A percentile compares a stretch with the other conserved stretches of the same genome.
Evolutionary conservation across 2,113 vertebrate species (phyloP).

Genomic region (Bos taurus): DNA sequence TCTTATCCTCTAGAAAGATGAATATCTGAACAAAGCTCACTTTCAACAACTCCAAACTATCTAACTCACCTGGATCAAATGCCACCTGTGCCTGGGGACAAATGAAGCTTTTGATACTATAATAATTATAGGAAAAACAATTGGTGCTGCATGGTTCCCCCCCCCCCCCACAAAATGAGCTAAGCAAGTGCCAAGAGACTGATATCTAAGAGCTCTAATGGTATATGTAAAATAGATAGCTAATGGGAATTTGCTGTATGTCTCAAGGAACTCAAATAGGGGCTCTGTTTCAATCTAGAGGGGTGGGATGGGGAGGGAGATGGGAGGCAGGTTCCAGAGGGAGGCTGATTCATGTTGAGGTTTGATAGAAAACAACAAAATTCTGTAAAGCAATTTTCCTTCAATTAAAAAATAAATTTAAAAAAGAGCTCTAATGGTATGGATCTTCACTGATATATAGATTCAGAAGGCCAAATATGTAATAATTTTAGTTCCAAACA

Average conservation of each 20-base stretch:
- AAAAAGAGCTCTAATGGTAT: background rate
- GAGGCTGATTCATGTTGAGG: background rate
- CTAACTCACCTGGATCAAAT: background rate
- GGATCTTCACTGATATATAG: background rate
- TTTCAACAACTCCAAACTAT: background rate
- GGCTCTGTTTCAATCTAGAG: background rate
- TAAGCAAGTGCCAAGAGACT: background rate
- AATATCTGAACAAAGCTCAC: background rate
- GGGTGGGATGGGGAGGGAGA: background rate
- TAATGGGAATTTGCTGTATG: background rate
- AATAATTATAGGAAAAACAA: background rate
- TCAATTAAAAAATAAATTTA: background rate
- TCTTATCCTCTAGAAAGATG: background rate
- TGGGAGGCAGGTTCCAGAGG: background rate
- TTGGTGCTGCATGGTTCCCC: background rate
- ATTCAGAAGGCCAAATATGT: background rate
- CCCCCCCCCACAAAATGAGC: background rate
- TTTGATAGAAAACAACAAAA: background rate
- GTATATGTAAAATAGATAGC: background rate
- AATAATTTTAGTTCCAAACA: background rate
- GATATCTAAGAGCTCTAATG: background rate
- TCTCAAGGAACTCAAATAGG: background rate
- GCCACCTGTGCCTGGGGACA: background rate
- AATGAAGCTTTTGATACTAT: background rate
- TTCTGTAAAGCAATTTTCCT: background rate